Conservation (phyloP, 1,140 invertebrate genomes). For the Pseudachorutes palmiensis region DNA sequence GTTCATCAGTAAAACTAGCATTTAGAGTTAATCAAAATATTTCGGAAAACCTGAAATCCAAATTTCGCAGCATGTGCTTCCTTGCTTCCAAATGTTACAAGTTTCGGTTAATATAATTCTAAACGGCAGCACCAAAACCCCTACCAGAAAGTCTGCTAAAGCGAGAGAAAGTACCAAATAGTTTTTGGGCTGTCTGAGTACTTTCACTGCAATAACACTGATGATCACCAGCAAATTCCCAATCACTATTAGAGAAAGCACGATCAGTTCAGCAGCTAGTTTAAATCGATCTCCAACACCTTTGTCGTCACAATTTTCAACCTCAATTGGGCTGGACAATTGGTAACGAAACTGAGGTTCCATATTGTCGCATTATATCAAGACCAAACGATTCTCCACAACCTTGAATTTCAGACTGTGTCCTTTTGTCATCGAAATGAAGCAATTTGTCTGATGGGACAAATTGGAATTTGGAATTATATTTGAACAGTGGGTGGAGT, state of each 20-base stretch:
- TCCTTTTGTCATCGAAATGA: too few species aligned
- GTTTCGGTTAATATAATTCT: background rate
- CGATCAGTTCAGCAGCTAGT: background rate
- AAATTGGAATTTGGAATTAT: too few species aligned
- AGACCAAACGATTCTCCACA: too few species aligned
- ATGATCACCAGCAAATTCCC: background rate
- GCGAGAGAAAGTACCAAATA: background rate
- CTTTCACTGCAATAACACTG: background rate
- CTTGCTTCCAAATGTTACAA: background rate
- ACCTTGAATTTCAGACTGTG: too few species aligned
- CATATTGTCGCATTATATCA: too few species aligned
- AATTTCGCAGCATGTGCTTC: background rate
- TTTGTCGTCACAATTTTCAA: background rate
- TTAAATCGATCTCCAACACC: background rate
- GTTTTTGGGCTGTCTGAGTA: background rate
- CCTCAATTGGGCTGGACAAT: too few species aligned
- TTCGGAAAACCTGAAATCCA: constrained; percentile 1
- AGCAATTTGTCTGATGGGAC: too few species aligned
- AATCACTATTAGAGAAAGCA: background rate
- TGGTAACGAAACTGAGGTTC: too few species aligned
- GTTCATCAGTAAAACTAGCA: background rate
- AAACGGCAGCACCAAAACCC: background rate
- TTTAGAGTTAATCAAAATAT: background rate
- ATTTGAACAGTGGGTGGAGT: too few species aligned
- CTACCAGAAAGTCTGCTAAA: background rate